A percentile compares a stretch with the other conserved stretches of the same genome.
These are phyloP conservation scores for Pachliopta kotzebuea DNA, from an alignment of 2,888 invertebrate species.

Conservation along the genomic window DNA sequence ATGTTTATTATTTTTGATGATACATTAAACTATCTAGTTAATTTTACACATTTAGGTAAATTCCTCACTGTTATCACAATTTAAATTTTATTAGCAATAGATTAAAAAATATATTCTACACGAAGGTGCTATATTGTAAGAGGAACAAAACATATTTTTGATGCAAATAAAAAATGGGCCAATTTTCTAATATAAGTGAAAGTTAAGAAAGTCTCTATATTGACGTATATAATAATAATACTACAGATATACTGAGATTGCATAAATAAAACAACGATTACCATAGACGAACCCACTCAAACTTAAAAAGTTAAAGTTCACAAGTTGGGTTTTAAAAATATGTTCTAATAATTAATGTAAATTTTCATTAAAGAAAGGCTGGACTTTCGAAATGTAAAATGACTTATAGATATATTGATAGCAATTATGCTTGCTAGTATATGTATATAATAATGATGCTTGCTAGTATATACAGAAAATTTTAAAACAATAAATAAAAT, in stretches of 20 bases:
- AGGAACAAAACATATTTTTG: no score
- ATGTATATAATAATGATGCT: no score
- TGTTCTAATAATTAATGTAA: constrained; percentile 9
- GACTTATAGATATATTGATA: constrained; percentile 6
- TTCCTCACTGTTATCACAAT: neutral
- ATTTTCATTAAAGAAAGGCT: constrained; percentile 23
- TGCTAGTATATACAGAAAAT: no score
- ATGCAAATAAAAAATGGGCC: no score
- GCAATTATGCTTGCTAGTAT: neutral
- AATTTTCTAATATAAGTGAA: no score
- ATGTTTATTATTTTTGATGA: constrained; percentile 8
- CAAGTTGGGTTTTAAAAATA: constrained; percentile 19
- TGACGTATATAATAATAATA: no score
- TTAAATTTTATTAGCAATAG: neutral
- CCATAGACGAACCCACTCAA: constrained; percentile 17
- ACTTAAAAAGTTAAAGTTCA: constrained; percentile 24
- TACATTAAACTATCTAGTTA: neutral
- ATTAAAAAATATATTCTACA: neutral
- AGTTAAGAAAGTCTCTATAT: no score
- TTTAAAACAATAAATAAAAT: no score
- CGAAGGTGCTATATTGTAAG: neutral
- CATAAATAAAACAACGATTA: neutral
- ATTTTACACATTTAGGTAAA: neutral
- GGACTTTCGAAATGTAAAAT: constrained; percentile 24
- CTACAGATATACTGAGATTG: no score